Evolutionary conservation across 2,113 vertebrate genomes (phyloP).

Genomic region (Pollachius pollachius): DNA sequence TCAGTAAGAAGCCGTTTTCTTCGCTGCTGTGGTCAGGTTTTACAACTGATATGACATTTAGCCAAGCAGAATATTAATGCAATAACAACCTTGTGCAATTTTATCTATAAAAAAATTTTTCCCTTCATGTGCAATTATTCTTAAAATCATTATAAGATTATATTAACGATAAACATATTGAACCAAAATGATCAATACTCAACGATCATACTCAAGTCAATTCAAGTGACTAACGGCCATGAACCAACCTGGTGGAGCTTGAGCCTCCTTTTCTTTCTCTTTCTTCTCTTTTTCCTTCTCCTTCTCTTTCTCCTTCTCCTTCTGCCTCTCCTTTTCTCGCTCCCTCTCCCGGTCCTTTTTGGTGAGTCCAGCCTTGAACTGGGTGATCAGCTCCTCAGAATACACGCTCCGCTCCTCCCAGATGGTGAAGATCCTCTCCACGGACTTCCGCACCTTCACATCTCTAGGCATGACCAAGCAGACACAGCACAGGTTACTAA

Average conservation of each 20-base stretch:
- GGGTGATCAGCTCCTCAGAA: constrained; percentile 85
- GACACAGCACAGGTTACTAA: not conserved
- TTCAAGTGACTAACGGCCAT: not conserved
- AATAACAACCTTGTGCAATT: too few species aligned
- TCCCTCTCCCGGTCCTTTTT: constrained; percentile 68
- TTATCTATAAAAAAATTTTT: too few species aligned
- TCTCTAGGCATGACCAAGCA: constrained; percentile 76
- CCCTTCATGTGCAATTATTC: too few species aligned
- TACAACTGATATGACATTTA: too few species aligned
- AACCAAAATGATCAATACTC: too few species aligned
- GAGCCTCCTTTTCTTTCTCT: constrained; percentile 40
- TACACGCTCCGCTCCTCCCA: constrained; percentile 97
- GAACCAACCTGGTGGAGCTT: constrained; percentile 55
- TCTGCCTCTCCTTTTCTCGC: constrained; percentile 49
- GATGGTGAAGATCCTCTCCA: constrained; percentile 94
- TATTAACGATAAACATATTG: too few species aligned
- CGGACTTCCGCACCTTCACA: constrained; percentile 86
- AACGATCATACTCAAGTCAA: too few species aligned
- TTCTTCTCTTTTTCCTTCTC: constrained; percentile 37
- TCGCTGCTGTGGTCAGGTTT: too few species aligned
- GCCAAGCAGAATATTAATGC: too few species aligned
- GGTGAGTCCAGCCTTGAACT: constrained; percentile 78
- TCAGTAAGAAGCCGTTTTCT: too few species aligned
- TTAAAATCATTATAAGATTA: too few species aligned
- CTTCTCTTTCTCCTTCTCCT: constrained; percentile 30